Percentiles rank a stretch among this genome's conserved stretches.
These are phyloP conservation scores for Diabrotica virgifera DNA, from an alignment of 1,140 invertebrate genomes.

Conservation along the genomic window DNA sequence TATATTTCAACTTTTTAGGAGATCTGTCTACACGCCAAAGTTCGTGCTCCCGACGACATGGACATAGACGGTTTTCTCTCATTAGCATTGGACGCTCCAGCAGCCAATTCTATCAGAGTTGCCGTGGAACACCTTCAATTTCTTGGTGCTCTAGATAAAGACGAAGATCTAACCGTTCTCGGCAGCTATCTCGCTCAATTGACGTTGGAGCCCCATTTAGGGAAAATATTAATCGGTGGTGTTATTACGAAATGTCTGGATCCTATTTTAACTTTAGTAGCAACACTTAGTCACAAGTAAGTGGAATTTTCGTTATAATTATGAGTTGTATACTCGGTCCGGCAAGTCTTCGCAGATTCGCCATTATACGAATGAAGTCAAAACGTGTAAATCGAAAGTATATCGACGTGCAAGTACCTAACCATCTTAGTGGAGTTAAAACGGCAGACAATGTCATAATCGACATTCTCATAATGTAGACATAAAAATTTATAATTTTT, in stretches of 20 bases:
- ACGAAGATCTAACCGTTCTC: conserved; percentile 66
- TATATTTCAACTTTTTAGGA: conserved; percentile 58
- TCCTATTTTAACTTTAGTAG: conserved; percentile 90
- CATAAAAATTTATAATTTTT: no score
- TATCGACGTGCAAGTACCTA: no score
- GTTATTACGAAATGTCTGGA: conserved; percentile 91
- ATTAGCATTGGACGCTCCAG: conserved; percentile 81
- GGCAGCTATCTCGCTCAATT: conserved; percentile 81
- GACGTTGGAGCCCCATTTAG: conserved; percentile 85
- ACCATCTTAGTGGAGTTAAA: no score
- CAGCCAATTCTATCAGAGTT: conserved; percentile 69
- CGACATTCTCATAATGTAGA: no score
- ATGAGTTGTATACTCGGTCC: no score
- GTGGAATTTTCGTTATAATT: conserved; percentile 25
- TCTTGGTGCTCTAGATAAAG: conserved; percentile 74
- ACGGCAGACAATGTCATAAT: no score
- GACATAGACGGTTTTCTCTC: conserved; percentile 80
- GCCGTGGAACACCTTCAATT: conserved; percentile 68
- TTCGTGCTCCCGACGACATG: conserved; percentile 69
- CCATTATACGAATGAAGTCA: no score
- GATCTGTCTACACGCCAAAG: conserved; percentile 87
- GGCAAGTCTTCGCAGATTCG: no score
- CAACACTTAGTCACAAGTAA: conserved; percentile 77
- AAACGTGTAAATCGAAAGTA: no score
- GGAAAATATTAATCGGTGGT: conserved; percentile 88